Base-by-base conservation (phyloP, 2,113 vertebrate species). In the Monopterus albus region DNA sequence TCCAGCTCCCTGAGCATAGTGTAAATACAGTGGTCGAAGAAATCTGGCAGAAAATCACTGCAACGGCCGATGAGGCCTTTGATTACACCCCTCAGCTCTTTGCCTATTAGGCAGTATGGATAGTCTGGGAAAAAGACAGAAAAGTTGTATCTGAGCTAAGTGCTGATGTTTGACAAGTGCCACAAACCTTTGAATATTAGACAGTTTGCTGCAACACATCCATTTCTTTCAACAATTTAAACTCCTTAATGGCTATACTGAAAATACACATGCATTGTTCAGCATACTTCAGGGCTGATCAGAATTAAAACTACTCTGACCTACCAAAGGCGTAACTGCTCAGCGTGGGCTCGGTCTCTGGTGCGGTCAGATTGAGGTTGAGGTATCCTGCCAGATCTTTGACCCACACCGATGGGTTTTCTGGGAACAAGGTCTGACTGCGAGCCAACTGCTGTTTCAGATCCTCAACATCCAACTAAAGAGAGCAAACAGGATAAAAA, bases 331-430 rank as follows among this genome's bases (percentile, higher is more conserved):
- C 50, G 15, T 97, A 92, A 86, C 94, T 96, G 92, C 95, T 96
- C 61, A 98, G 94, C 0, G 93, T 93, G 40, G 97, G 95, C 63
- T 98, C 98, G 0, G 86, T 88, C 29, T 91, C 87, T 0, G 95
- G 95, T 0, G 92, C 93, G 1, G 95, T 95, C 52, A 99, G 94
- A 39, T 97, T 95, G 87, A 94, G 94, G 93, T 99, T 99, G 73
- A 99, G 95, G 83, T 98, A 98, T 11, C 97, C 93, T 0, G 97
- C 97, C 87, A 99, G 91, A 89, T 99, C 98, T 93, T 98, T 99
- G 78, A 97, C 85, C 98, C 98, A 99, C 43, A 99, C 95, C 0
- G 95, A 96, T 0, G 97, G 95, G 78, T 96, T 98, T 45, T 95
- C 96, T 0, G 95, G 93, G 77, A 99, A 99, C 66, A 99, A 52